Base-by-base conservation (phyloP, 2,888 invertebrate genomes). In the Melanargia galathea region DNA sequence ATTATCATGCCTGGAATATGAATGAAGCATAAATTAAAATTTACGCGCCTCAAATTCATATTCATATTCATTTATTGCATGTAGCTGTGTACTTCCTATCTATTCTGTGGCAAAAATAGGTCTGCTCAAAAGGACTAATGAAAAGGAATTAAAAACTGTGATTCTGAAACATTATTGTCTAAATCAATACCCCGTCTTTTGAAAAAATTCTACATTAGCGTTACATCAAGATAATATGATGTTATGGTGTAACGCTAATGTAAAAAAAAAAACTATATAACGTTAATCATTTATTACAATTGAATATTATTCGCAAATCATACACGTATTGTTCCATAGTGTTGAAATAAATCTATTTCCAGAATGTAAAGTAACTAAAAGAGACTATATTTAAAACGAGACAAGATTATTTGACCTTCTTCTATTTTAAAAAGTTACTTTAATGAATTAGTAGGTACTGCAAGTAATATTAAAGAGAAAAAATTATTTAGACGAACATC, bases 1-100 rank as follows among this genome's bases (percentile, higher is more conserved):
- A 73, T 76, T 74, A 73, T 71, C 73, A 66, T 73, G 65, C 65
- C 61, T 35, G 57, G 66, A 70, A 69, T 72, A 73, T 68, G 48
- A 67, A 71, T 65, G 67, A 71, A 73, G 77, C 69, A 79, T 79
- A 78, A 73, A 77, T 80, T 79, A 78, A 69, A 55, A 55, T 55
- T 55, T 43, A 55, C 55, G 40, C 55, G 38, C 35, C 35, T 54
- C n/a, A n/a, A n/a, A n/a, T 8, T 30, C 38, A 24, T 22, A 54
- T 51, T 51, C 35, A 52, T 52, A 52, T 35, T 35, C 35, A 33
- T 52, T 52, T 52, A 35, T 49, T 26, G 49, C 49, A 49, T 20
- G 20, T 46, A 22, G 13, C 22, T 46, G 45, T 11, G 45, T 46
- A 46, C 1, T 22, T 46, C 5, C 4, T 45, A 46, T 46, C 45